phyloP scores from a whole-genome alignment of 2,113 vertebrate genomes.

The Amblyornis subalaris region DNA sequence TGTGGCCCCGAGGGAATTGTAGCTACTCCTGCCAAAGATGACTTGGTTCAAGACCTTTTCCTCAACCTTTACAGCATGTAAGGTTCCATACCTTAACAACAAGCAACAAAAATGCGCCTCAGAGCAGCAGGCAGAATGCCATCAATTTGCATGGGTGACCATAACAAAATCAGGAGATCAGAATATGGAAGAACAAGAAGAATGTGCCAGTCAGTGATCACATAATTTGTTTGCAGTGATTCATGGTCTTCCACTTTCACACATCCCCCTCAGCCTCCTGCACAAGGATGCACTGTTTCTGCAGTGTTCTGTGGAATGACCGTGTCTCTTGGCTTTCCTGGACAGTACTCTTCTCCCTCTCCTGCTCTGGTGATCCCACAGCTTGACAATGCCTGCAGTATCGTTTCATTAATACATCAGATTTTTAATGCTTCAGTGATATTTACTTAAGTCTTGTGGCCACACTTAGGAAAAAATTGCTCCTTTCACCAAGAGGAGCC shows the following conservation, averaged over 20 bases:
- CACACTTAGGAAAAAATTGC: background rate
- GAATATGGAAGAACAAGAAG: background rate
- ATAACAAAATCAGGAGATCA: background rate
- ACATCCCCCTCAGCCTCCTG: background rate
- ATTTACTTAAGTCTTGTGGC: constrained; percentile 2
- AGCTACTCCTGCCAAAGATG: background rate
- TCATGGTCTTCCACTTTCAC: background rate
- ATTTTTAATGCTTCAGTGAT: background rate
- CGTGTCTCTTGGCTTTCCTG: background rate
- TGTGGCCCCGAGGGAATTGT: background rate
- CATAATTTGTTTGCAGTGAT: constrained; percentile 12
- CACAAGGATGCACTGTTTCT: background rate
- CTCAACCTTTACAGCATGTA: background rate
- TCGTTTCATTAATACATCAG: background rate
- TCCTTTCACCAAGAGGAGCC: background rate
- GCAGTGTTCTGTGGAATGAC: background rate
- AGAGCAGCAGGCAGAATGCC: background rate
- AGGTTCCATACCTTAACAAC: background rate
- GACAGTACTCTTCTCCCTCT: background rate
- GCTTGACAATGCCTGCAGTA: background rate
- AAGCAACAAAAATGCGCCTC: background rate
- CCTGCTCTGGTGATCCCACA: background rate
- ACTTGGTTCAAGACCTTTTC: background rate
- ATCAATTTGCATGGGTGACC: background rate
- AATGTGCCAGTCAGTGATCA: background rate